Evolutionary conservation across 2,797 vertebrate species (phyloP).

Genomic region (Neoniphon sammara): DNA sequence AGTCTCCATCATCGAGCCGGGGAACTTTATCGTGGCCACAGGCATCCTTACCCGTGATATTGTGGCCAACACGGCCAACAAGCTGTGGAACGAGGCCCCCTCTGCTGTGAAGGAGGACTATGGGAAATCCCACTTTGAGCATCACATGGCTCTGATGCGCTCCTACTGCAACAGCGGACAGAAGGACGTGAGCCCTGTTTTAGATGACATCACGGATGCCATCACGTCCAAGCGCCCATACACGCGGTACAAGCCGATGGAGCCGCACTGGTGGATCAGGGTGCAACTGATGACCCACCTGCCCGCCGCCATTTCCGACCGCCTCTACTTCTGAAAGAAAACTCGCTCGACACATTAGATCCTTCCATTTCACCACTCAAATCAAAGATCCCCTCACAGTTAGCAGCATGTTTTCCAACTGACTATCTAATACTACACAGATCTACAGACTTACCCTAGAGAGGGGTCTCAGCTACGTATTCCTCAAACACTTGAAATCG

Average conservation of each 20-base stretch:
- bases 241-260: slow-evolving; percentile 86
- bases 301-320: slow-evolving; percentile 84
- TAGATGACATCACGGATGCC: slow-evolving; percentile 85
- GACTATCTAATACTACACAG: slow-evolving; percentile 13
- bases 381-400: slow-evolving; percentile 7
- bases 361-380: neutral
- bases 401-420: slow-evolving; percentile 15
- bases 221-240: slow-evolving; percentile 82
- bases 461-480: slow-evolving; percentile 5
- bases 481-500: slow-evolving; percentile 60
- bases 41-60: slow-evolving; percentile 83
- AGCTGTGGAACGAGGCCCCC: slow-evolving; percentile 84
- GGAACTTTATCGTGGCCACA: slow-evolving; percentile 88
- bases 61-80: slow-evolving; percentile 78
- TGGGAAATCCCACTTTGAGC: slow-evolving; percentile 82
- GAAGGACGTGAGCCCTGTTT: slow-evolving; percentile 78
- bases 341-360: neutral
- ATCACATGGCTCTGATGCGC: slow-evolving; percentile 81
- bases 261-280: slow-evolving; percentile 88
- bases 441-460: slow-evolving; percentile 17
- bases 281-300: slow-evolving; percentile 87
- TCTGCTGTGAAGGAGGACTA: slow-evolving; percentile 83
- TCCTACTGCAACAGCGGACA: slow-evolving; percentile 83
- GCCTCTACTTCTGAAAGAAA: slow-evolving; percentile 82
- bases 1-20: slow-evolving; percentile 87